Percentiles rank a stretch among this genome's conserved stretches.
Evolutionary conservation across 2,888 invertebrate species (phyloP).

Genomic region (Imbricaverruca yamaguchii): DNA sequence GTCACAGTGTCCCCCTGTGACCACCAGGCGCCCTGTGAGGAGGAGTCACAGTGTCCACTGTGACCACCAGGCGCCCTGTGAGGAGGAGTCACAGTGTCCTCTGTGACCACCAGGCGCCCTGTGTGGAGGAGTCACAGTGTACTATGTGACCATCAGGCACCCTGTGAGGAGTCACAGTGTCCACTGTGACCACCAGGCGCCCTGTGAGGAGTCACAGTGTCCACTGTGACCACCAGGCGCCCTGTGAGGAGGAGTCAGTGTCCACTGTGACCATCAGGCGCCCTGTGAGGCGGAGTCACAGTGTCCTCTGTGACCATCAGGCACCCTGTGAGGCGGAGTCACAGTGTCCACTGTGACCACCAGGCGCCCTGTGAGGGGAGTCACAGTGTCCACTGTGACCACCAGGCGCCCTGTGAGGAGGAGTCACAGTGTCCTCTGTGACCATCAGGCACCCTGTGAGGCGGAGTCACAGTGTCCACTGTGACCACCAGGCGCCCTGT

Average conservation of each 20-base stretch:
- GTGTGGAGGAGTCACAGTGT: conserved; percentile 98
- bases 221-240: conserved; percentile 71
- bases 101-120: too few relatives aligned
- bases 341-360: conserved; percentile 98
- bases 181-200: conserved; percentile 69
- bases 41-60: too few relatives aligned
- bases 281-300: conserved; percentile 99
- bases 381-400: conserved; percentile 92
- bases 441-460: conserved; percentile 77
- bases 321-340: conserved; percentile 85
- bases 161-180: conserved; percentile 95
- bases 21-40: too few relatives aligned
- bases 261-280: conserved; percentile 46
- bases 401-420: conserved; percentile 86
- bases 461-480: conserved; percentile 88
- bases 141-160: too few relatives aligned
- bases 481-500: conserved; percentile 63
- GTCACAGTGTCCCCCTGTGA: conserved; percentile 67
- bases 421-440: conserved; percentile 98
- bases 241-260: conserved; percentile 99
- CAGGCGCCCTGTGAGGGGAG: conserved; percentile 62
- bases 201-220: conserved; percentile 99
- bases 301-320: too few relatives aligned
- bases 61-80: too few relatives aligned
- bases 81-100: too few relatives aligned